Evolutionary conservation across 2,888 invertebrate species (phyloP).

Genomic region (Gonocerus acuteangulatus): DNA sequence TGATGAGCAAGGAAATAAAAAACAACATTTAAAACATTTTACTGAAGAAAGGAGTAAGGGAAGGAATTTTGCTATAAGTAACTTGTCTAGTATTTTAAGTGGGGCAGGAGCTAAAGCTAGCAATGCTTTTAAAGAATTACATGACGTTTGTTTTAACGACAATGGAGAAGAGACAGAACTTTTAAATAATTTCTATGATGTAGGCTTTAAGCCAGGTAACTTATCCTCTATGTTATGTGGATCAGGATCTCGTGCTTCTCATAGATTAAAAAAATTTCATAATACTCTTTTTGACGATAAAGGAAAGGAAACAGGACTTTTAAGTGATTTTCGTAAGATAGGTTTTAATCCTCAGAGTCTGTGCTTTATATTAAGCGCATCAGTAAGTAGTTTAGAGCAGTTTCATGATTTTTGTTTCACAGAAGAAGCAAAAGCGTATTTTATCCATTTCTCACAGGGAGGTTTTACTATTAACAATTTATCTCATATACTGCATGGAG

Average conservation of each 20-base stretch:
- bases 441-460: neutral
- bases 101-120: neutral
- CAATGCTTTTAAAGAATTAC: conserved; percentile 2
- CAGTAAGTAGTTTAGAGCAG: neutral
- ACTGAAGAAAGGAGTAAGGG: neutral
- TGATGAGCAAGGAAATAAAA: conserved; percentile 11
- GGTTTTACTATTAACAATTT: conserved; percentile 1
- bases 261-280: too few relatives aligned
- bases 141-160: conserved; percentile 2
- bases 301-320: too few relatives aligned
- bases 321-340: too few relatives aligned
- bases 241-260: too few relatives aligned
- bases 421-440: conserved; percentile 4
- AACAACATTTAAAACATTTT: conserved; percentile 4
- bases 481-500: conserved; percentile 5
- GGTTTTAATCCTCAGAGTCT: too few relatives aligned
- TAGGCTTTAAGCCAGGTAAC: conserved; percentile 1
- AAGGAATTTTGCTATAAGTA: neutral
- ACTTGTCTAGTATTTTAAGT: neutral
- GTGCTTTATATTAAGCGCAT: neutral
- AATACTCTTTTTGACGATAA: too few relatives aligned
- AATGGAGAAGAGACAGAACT: neutral
- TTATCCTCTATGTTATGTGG: too few relatives aligned
- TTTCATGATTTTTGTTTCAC: conserved; percentile 12
- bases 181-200: conserved; percentile 1